phyloP scores from a whole-genome alignment of 2,113 vertebrate genomes.

The Alectura lathami region DNA sequence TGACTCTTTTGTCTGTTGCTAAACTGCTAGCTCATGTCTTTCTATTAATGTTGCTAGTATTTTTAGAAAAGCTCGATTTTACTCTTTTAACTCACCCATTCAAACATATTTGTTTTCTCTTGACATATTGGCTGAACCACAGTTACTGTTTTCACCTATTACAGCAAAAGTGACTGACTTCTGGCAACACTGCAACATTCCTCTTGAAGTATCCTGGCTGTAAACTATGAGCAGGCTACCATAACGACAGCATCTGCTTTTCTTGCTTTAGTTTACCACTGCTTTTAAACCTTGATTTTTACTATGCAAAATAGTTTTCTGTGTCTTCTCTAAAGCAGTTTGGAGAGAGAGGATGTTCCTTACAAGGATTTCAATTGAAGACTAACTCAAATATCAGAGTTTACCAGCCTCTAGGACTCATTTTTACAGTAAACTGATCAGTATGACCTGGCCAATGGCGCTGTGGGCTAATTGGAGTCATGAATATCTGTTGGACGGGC shows the following conservation, averaged over 20 bases:
- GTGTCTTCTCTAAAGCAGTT: background rate
- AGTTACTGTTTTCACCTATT: background rate
- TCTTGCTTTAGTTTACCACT: background rate
- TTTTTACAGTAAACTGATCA: background rate
- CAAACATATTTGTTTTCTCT: background rate
- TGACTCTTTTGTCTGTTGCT: background rate
- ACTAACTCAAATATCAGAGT: background rate
- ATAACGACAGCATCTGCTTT: background rate
- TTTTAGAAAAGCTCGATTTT: slow-evolving; percentile 15
- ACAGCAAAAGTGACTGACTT: background rate
- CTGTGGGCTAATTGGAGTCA: background rate
- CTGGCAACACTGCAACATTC: background rate
- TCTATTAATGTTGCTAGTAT: background rate
- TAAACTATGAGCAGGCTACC: background rate
- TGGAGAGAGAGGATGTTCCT: background rate
- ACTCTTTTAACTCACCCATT: background rate
- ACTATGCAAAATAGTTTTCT: background rate
- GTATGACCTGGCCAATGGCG: background rate
- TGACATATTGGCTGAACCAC: background rate
- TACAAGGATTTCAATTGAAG: slow-evolving; percentile 20
- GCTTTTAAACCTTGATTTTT: background rate
- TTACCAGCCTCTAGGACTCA: background rate
- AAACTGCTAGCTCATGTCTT: slow-evolving; percentile 26
- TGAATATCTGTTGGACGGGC: background rate
- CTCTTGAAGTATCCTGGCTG: background rate